These are phyloP conservation scores for Burhinus oedicnemus DNA, from an alignment of 2,113 vertebrate species.

Conservation along the genomic window DNA sequence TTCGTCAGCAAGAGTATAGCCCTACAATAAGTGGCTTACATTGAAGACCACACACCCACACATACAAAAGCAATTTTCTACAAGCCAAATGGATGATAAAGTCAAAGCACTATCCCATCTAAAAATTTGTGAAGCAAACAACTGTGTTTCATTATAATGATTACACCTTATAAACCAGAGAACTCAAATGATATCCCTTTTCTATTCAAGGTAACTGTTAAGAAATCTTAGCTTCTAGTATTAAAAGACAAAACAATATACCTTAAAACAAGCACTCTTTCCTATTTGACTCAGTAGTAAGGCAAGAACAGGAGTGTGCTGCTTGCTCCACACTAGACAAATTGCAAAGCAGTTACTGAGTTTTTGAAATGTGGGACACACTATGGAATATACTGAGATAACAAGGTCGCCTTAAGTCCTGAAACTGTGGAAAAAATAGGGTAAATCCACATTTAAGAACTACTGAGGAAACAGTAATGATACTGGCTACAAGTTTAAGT, in stretches of 20 bases:
- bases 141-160: not conserved
- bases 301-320: not conserved
- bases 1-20: constrained; percentile 97
- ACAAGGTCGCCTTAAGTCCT: not conserved
- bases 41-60: not conserved
- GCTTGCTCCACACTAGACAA: not conserved
- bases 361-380: not conserved
- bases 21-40: constrained; percentile 73
- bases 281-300: not conserved
- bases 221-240: not conserved
- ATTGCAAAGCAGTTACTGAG: not conserved
- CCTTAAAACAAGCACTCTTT: not conserved
- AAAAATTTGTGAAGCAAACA: not conserved
- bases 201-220: not conserved
- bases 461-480: not conserved
- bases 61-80: not conserved
- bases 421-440: not conserved
- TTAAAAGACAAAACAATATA: not conserved
- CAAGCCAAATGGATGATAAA: not conserved
- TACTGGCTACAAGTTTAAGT: not conserved
- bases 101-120: not conserved
- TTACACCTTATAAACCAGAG: not conserved
- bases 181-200: not conserved
- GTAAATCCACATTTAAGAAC: not conserved
- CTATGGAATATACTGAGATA: not conserved